Conservation (phyloP, 2,797 vertebrate species). For the Chloroceryle amazona region DNA sequence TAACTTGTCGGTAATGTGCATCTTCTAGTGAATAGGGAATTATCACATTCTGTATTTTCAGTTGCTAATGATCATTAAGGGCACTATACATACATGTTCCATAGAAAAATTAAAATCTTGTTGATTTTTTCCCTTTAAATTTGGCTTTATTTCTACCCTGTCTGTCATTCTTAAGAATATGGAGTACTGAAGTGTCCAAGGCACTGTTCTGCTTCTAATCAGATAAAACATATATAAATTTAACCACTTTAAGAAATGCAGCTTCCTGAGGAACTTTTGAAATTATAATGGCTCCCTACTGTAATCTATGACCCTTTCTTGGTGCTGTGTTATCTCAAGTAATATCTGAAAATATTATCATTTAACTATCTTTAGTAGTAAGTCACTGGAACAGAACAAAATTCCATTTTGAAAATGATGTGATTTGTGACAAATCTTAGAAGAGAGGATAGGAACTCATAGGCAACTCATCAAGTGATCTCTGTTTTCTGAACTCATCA, state of each 20-base stretch:
- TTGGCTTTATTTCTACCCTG: neutral
- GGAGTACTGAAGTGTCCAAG: neutral
- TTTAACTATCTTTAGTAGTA: neutral
- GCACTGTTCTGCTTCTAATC: neutral
- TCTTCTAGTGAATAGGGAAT: neutral
- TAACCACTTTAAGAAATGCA: neutral
- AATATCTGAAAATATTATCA: neutral
- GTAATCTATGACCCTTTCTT: neutral
- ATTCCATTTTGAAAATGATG: neutral
- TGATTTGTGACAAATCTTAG: neutral
- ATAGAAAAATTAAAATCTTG: neutral
- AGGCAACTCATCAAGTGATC: neutral
- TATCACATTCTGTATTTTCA: slow-evolving; percentile 5
- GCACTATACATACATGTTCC: neutral
- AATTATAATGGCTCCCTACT: neutral
- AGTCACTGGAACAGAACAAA: neutral
- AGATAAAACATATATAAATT: neutral
- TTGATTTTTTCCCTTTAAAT: neutral
- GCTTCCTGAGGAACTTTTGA: neutral
- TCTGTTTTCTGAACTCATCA: neutral
- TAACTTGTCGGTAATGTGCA: neutral
- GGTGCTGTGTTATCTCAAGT: neutral
- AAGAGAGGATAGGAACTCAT: neutral
- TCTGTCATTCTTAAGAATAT: neutral
- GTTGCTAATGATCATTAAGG: slow-evolving; percentile 21